Conservation (phyloP, 2,888 invertebrate genomes). For the Pandemis cinnamomeana region DNA sequence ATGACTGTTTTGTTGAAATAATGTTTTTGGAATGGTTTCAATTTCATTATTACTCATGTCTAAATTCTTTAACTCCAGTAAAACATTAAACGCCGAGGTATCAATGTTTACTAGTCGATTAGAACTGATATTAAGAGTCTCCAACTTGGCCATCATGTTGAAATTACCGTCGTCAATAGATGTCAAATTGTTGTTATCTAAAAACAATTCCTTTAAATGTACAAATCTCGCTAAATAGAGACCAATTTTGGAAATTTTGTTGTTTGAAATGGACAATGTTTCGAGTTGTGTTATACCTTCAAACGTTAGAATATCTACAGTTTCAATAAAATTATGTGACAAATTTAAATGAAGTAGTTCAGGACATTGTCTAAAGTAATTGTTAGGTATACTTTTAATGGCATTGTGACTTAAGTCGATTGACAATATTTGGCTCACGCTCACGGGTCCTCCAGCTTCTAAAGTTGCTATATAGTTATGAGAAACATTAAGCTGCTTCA, state of each 20-base stretch:
- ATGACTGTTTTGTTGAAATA: slow-evolving; percentile 14
- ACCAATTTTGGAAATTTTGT: slow-evolving; percentile 31
- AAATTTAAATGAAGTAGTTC: slow-evolving; percentile 30
- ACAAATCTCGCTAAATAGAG: slow-evolving; percentile 31
- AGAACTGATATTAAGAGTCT: slow-evolving; percentile 27
- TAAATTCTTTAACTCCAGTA: slow-evolving; percentile 18
- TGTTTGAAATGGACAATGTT: slow-evolving; percentile 32
- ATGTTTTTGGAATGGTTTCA: slow-evolving; percentile 8
- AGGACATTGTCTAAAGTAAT: slow-evolving; percentile 18
- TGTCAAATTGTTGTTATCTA: slow-evolving; percentile 31
- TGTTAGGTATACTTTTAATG: slow-evolving; percentile 18
- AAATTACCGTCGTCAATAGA: slow-evolving; percentile 26
- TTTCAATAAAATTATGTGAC: slow-evolving; percentile 34
- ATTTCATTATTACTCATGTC: slow-evolving; percentile 31
- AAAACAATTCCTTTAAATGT: slow-evolving; percentile 25
- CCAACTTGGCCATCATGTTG: slow-evolving; percentile 17
- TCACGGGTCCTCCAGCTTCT: neutral
- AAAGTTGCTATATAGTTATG: slow-evolving; percentile 24
- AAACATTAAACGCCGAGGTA: neutral
- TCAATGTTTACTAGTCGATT: slow-evolving; percentile 22
- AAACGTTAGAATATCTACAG: slow-evolving; percentile 14
- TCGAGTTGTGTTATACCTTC: slow-evolving; percentile 30
- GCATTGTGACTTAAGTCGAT: slow-evolving; percentile 39
- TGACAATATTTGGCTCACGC: slow-evolving; percentile 1
- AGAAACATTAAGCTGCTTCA: slow-evolving; percentile 23